Evolutionary conservation across 2,113 vertebrate species (phyloP), one percentile per base, ranked within the genome.

Genomic region (Muntiacus muntjak): DNA sequence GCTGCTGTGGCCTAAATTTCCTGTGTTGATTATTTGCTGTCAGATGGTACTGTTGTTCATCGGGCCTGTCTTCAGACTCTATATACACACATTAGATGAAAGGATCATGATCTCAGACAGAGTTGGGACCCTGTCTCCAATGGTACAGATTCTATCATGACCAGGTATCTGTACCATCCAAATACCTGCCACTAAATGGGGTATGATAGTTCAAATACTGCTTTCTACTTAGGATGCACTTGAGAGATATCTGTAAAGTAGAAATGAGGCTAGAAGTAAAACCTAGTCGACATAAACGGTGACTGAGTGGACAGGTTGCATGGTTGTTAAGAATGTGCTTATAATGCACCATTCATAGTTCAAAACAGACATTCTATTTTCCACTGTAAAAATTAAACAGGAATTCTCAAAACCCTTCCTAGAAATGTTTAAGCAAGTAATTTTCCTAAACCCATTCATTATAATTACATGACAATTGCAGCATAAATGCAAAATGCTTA

Each of bases 1-100:
- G 97, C 98, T 98, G 97, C 98, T 98, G 97, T 99, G 99, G 99
- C 99, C 99, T 99, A 98, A 98, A 99, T 99, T 99, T 99, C 98
- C 95, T 98, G 52, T 54, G 76, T 97, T 98, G 98, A 98, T 98
- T 98, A 98, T 98, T 97, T 95, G 89, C 98, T 98, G 98, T 99
- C 98, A 98, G 98, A 98, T 98, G 81, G 89, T 94, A 97, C 93
- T 98, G 89, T 64, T 98, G 97, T 98, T 98, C 97, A 97, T 97
- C 95, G 98, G 98, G 97, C 97, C 95, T 98, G 98, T 97, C 97
- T 98, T 98, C 97, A 86, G 94, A 95, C 96, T 98, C 98, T 92
- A 87, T 62, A 95, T 74, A 93, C 57, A 40, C 57, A n/a, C 45
- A 1, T 85, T 91, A 87, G 40, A 74, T 54, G 62, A 62, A 45